phyloP scores from a whole-genome alignment of 2,888 invertebrate genomes.

The Athetis lepigone region DNA sequence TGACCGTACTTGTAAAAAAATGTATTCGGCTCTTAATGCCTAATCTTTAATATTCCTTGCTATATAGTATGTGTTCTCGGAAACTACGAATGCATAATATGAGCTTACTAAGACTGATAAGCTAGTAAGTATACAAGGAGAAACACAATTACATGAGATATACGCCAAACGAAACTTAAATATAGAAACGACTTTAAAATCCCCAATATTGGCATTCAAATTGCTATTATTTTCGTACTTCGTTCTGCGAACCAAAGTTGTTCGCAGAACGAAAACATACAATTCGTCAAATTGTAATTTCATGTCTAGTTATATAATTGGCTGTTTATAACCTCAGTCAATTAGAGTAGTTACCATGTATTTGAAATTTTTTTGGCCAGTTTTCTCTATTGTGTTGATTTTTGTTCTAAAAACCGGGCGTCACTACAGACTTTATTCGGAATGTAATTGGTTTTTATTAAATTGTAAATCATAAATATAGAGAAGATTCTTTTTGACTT shows the following conservation, averaged over 20 bases:
- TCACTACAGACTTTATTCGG: too few relatives aligned
- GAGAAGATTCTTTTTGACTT: too few relatives aligned
- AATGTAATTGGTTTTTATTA: too few relatives aligned
- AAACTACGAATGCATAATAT: conserved; percentile 38
- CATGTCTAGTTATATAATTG: background rate
- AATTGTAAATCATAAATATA: too few relatives aligned
- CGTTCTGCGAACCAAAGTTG: too few relatives aligned
- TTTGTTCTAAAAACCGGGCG: too few relatives aligned
- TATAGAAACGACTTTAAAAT: background rate
- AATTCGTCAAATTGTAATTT: background rate
- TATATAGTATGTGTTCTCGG: conserved; percentile 4
- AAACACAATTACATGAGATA: background rate
- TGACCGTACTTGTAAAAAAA: background rate
- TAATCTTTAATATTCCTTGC: background rate
- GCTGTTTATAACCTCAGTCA: background rate
- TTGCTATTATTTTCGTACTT: too few relatives aligned
- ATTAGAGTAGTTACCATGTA: background rate
- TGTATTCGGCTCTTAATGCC: background rate
- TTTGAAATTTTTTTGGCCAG: background rate
- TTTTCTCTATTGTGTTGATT: too few relatives aligned
- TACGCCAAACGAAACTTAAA: background rate
- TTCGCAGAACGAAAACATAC: background rate
- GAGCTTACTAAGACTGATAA: conserved; percentile 54
- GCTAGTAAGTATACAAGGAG: conserved; percentile 27
- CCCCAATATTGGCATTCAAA: conserved; percentile 1